Evolutionary conservation across 2,888 invertebrate genomes (phyloP).

Genomic region (Cantharis rufa): DNA sequence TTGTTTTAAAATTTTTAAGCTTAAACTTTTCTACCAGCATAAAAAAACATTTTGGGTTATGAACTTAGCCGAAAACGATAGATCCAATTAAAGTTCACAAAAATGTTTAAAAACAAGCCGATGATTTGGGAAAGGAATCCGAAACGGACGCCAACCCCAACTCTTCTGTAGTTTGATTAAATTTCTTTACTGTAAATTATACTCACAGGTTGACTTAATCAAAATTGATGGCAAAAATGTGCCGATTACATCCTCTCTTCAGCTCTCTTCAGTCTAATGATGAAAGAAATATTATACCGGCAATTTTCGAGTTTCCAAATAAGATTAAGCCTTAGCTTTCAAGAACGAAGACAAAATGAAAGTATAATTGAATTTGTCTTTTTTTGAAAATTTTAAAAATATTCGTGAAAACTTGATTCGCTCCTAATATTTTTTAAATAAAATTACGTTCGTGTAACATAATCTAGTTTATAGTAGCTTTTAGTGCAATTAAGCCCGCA

Average conservation of each 20-base stretch:
- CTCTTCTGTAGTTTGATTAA: background rate
- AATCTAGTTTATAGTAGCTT: background rate
- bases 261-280: background rate
- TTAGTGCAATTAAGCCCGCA: background rate
- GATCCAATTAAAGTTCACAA: background rate
- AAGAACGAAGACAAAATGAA: background rate
- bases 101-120: background rate
- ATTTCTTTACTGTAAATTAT: background rate
- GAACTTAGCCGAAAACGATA: background rate
- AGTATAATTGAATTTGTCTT: background rate
- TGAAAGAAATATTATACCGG: background rate
- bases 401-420: background rate
- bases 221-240: background rate
- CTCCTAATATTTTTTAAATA: no score
- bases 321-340: background rate
- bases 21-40: background rate
- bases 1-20: background rate
- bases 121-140: background rate
- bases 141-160: background rate
- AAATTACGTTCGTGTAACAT: background rate
- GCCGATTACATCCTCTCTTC: background rate
- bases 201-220: background rate
- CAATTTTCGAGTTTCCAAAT: background rate
- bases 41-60: background rate
- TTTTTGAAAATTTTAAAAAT: background rate